Conservation (phyloP, 1,140 invertebrate species). For the Bombus sibiricus region DNA sequence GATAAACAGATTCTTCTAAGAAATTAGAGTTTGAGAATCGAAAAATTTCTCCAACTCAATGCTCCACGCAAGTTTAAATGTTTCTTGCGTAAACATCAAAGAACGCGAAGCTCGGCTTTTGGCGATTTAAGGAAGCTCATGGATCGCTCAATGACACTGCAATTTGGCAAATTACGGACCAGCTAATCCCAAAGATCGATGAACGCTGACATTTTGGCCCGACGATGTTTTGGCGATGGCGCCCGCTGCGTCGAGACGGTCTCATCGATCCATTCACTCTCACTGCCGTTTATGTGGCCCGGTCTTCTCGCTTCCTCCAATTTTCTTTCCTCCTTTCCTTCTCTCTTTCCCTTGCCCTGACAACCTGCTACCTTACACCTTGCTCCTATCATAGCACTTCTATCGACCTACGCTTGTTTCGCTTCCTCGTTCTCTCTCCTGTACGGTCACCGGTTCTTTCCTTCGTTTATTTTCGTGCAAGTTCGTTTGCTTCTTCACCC, state of each 20-base stretch:
- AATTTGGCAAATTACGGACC: slow-evolving; percentile 15
- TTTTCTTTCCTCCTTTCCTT: neutral
- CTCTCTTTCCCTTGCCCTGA: slow-evolving; percentile 13
- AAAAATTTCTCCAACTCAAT: neutral
- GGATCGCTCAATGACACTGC: neutral
- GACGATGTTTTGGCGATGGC: slow-evolving; percentile 49
- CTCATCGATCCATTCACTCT: slow-evolving; percentile 70
- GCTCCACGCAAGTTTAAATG: neutral
- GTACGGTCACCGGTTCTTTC: neutral
- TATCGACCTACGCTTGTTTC: neutral
- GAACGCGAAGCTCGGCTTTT: no score
- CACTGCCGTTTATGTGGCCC: slow-evolving; percentile 46
- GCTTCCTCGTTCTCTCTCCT: neutral
- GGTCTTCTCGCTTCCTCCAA: slow-evolving; percentile 18
- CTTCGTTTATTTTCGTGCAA: neutral
- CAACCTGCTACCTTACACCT: slow-evolving; percentile 38
- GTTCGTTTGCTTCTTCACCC: no score
- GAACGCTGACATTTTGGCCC: slow-evolving; percentile 53
- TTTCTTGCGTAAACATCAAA: neutral
- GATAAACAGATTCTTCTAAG: neutral
- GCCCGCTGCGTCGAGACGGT: slow-evolving; percentile 63
- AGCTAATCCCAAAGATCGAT: slow-evolving; percentile 13
- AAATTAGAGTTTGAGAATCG: neutral
- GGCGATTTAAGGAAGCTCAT: neutral
- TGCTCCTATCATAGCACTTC: neutral